Evolutionary conservation across 1,140 invertebrate genomes (phyloP).

Genomic region (Helicoverpa zea): DNA sequence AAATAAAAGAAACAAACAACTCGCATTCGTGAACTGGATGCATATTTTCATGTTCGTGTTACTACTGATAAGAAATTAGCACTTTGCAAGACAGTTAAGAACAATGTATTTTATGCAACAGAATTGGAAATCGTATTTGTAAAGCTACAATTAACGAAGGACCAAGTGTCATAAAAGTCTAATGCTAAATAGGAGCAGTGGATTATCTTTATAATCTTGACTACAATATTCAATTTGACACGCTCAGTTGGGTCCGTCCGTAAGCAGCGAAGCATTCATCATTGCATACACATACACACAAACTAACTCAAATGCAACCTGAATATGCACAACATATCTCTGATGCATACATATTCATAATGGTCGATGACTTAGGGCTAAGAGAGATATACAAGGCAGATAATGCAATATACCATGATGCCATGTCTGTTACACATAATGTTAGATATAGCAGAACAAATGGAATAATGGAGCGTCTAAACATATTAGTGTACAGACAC

Average conservation of each 20-base stretch:
- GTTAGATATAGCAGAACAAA: constrained; percentile 18
- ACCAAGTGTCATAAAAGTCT: background rate
- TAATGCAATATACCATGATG: constrained; percentile 1
- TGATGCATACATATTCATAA: constrained; percentile 22
- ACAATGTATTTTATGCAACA: constrained; percentile 2
- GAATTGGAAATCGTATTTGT: background rate
- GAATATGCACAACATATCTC: constrained; percentile 16
- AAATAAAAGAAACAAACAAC: constrained; percentile 2
- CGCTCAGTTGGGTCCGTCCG: background rate
- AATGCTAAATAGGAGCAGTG: background rate
- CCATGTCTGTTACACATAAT: background rate
- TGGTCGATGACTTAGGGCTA: constrained; percentile 6
- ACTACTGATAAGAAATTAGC: constrained; percentile 14
- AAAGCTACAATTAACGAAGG: too few species aligned
- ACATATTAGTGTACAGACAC: background rate
- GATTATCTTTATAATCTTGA: constrained; percentile 1
- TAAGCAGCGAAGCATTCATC: constrained; percentile 8
- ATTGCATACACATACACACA: background rate
- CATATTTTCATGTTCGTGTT: constrained; percentile 25
- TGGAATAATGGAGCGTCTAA: background rate
- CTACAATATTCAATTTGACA: constrained; percentile 13
- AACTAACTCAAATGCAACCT: constrained; percentile 24
- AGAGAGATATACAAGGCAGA: background rate
- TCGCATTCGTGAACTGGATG: constrained; percentile 37
- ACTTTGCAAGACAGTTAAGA: background rate